Evolutionary conservation across 2,797 vertebrate species (phyloP).

Genomic region (Ctenochaetus hawaiiensis): DNA sequence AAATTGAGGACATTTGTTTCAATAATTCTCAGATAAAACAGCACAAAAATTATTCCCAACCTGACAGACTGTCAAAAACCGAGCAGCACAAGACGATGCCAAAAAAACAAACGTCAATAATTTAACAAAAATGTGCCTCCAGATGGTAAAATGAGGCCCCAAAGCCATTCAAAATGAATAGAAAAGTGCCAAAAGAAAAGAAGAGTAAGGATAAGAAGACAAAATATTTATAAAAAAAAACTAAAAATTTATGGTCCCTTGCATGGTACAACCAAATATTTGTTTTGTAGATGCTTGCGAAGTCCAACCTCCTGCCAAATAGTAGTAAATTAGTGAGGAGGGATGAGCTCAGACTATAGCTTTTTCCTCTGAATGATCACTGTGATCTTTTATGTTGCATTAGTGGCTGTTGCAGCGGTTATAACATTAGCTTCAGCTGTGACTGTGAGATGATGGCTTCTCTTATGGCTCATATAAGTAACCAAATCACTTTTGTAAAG

Average conservation of each 20-base stretch:
- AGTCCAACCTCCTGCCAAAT: not conserved
- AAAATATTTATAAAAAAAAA: not conserved
- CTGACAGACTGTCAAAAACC: slow-evolving; percentile 17
- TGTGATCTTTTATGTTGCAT: not conserved
- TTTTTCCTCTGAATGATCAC: not conserved
- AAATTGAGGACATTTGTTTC: slow-evolving; percentile 55
- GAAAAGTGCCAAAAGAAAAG: not conserved
- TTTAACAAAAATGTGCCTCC: slow-evolving; percentile 27
- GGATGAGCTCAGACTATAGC: not conserved
- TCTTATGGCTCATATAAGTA: not conserved
- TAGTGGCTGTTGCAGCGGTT: not conserved
- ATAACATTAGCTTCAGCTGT: not conserved
- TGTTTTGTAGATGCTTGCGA: not conserved
- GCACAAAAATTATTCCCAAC: slow-evolving; percentile 2
- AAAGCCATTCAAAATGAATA: slow-evolving; percentile 3
- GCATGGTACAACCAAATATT: not conserved
- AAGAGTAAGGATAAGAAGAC: not conserved
- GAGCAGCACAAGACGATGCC: not conserved
- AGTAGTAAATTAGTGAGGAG: not conserved
- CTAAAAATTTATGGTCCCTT: not conserved
- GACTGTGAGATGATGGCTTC: not conserved
- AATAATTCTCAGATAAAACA: slow-evolving; percentile 26
- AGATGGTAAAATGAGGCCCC: slow-evolving; percentile 18
- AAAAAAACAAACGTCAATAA: slow-evolving; percentile 18
- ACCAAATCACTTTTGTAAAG: not conserved